These are phyloP conservation scores for Abscondita cerata DNA, from an alignment of 2,888 invertebrate species.

Conservation along the genomic window DNA sequence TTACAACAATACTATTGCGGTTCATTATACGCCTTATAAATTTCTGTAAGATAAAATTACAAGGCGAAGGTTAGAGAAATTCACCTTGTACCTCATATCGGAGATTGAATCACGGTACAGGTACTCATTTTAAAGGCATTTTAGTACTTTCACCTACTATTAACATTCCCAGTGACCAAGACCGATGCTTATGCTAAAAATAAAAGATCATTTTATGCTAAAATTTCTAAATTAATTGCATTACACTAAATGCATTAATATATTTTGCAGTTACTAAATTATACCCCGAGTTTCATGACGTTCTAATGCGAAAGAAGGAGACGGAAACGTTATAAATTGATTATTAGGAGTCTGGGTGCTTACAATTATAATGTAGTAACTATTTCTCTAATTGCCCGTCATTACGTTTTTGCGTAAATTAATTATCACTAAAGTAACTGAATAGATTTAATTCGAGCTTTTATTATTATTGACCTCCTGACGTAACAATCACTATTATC, in stretches of 20 bases:
- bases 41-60: slow-evolving; percentile 14
- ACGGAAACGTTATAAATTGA: slow-evolving; percentile 11
- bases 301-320: not conserved
- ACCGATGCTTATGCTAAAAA: no score
- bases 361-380: slow-evolving; percentile 18
- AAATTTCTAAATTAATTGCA: slow-evolving; percentile 4
- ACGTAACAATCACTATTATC: not conserved
- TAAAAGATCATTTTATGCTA: not conserved
- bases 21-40: no score
- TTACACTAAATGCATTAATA: slow-evolving; percentile 3
- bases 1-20: no score
- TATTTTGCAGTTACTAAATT: slow-evolving; percentile 20
- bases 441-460: slow-evolving; percentile 10
- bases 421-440: slow-evolving; percentile 17
- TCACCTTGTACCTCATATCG: slow-evolving; percentile 15
- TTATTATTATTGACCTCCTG: slow-evolving; percentile 2
- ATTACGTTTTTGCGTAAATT: slow-evolving; percentile 14
- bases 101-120: not conserved
- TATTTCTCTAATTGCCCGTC: slow-evolving; percentile 22
- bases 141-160: no score
- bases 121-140: no score
- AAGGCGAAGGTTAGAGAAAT: slow-evolving; percentile 13
- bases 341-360: slow-evolving; percentile 5
- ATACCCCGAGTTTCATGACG: slow-evolving; percentile 12
- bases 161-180: no score